These are phyloP conservation scores for Drosophila sproati DNA, from an alignment of 1,140 invertebrate genomes.

Conservation along the genomic window DNA sequence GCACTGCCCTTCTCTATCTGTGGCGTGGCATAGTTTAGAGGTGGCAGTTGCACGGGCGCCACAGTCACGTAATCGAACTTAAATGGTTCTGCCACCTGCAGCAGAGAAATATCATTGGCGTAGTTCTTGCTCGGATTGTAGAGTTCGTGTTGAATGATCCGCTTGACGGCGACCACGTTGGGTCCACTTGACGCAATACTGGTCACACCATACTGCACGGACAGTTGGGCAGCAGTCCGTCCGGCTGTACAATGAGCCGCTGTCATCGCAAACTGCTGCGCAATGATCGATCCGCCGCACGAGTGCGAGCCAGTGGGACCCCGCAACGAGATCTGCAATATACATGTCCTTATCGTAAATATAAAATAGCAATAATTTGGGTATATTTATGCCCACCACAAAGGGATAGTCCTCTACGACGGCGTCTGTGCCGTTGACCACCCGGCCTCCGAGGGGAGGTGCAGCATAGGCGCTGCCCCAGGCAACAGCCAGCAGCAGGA, in stretches of 20 bases:
- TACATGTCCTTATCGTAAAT: neutral
- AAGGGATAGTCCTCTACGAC: constrained; percentile 68
- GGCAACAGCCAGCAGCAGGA: constrained; percentile 26
- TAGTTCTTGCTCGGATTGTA: constrained; percentile 67
- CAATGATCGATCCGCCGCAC: constrained; percentile 86
- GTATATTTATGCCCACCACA: constrained; percentile 51
- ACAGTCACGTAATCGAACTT: constrained; percentile 60
- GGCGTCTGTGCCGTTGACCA: constrained; percentile 77
- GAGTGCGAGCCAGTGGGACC: constrained; percentile 84
- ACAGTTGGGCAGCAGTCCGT: constrained; percentile 32
- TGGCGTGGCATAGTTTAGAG: constrained; percentile 50
- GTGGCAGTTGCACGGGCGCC: constrained; percentile 61
- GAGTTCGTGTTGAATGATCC: constrained; percentile 74
- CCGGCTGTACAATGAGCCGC: constrained; percentile 87
- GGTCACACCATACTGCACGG: constrained; percentile 68
- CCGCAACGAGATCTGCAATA: constrained; percentile 66
- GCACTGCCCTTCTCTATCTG: constrained; percentile 54
- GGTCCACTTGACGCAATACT: constrained; percentile 51
- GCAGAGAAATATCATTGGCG: constrained; percentile 74
- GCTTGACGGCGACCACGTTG: constrained; percentile 66
- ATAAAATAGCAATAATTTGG: too few relatives aligned
- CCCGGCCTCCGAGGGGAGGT: constrained; percentile 53
- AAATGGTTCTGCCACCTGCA: constrained; percentile 61
- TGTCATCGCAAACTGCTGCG: constrained; percentile 85
- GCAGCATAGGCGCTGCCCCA: constrained; percentile 28